Conservation (phyloP, 1,140 invertebrate species). For the Trachymyrmex cornetzi region DNA sequence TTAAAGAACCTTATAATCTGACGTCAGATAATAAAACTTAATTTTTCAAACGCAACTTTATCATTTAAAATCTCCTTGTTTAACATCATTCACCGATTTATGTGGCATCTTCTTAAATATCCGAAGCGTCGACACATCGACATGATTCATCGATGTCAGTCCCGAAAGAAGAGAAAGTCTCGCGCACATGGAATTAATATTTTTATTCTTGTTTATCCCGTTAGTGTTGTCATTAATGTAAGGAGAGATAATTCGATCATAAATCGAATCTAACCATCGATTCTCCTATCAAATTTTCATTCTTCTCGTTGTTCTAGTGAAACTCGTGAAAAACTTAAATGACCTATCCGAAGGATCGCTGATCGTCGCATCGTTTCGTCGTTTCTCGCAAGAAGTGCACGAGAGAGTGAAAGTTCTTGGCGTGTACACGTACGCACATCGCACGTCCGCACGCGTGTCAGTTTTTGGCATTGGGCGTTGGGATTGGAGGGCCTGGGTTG, state of each 20-base stretch:
- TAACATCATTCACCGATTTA: not conserved
- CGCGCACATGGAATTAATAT: not conserved
- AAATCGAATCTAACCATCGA: not conserved
- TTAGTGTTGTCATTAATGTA: not conserved
- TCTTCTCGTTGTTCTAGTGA: not conserved
- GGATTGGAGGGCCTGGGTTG: constrained; percentile 82
- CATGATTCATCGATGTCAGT: constrained; percentile 36
- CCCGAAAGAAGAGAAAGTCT: constrained; percentile 54
- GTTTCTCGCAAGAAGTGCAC: not conserved
- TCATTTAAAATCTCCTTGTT: not conserved
- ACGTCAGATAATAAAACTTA: not conserved
- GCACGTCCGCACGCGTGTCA: constrained; percentile 63
- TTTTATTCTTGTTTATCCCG: constrained; percentile 19
- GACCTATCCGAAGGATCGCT: not conserved
- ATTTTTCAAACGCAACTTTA: not conserved
- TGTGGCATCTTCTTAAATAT: not conserved
- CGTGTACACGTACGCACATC: not conserved
- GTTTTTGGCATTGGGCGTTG: constrained; percentile 85
- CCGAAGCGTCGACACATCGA: not conserved
- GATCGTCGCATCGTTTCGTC: not conserved
- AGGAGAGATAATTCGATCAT: not conserved
- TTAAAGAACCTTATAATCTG: not conserved
- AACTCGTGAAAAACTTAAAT: not conserved
- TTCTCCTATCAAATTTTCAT: not conserved
- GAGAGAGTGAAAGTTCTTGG: constrained; percentile 85